A percentile compares a stretch with the other conserved stretches of the same genome.
These are phyloP conservation scores for Pachymerium ferrugineum DNA, from an alignment of 2,888 invertebrate species.

Conservation along the genomic window DNA sequence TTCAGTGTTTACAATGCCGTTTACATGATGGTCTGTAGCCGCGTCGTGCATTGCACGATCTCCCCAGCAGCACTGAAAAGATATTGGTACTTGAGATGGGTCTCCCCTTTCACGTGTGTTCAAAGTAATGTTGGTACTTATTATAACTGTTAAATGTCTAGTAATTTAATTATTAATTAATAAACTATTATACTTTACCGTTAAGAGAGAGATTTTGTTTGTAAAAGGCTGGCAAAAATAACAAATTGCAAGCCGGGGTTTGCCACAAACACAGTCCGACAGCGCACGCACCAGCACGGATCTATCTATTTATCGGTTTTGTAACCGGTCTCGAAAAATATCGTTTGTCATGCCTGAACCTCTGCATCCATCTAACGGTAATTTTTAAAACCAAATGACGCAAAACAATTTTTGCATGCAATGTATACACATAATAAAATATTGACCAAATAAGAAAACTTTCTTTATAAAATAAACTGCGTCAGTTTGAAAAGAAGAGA, in stretches of 20 bases:
- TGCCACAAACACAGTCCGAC: background rate
- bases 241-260: background rate
- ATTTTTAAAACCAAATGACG: background rate
- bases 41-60: conserved; percentile 40
- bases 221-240: background rate
- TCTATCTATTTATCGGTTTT: background rate
- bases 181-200: background rate
- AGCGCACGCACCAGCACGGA: background rate
- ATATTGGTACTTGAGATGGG: background rate
- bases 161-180: background rate
- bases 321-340: background rate
- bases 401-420: no score
- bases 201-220: conserved; percentile 30
- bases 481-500: no score
- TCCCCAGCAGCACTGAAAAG: conserved; percentile 38
- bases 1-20: conserved; percentile 42
- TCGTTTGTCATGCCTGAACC: no score
- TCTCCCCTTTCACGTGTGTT: no score
- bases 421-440: no score
- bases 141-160: no score
- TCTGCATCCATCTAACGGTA: background rate
- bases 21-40: conserved; percentile 39
- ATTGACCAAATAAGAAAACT: no score
- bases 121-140: no score
- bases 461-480: no score